Evolutionary conservation across 2,113 vertebrate genomes (phyloP).

Genomic region (Thymallus thymallus): DNA sequence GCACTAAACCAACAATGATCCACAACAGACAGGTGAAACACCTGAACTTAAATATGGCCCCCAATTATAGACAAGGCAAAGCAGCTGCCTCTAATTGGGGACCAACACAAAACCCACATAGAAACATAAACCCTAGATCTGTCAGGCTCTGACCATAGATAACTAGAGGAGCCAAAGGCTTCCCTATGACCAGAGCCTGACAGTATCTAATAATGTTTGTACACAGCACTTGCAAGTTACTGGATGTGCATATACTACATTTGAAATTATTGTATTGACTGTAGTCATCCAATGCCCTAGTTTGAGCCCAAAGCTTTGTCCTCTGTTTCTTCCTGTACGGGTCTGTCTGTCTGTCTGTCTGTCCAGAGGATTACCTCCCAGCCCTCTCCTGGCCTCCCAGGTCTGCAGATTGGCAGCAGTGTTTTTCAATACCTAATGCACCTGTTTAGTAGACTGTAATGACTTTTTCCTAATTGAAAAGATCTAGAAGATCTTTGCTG

Average conservation of each 20-base stretch:
- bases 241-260: background rate
- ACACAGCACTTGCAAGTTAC: too few relatives aligned
- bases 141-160: too few relatives aligned
- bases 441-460: slow-evolving; percentile 14
- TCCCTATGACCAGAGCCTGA: too few relatives aligned
- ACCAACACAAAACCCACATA: too few relatives aligned
- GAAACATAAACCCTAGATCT: too few relatives aligned
- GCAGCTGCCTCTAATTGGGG: too few relatives aligned
- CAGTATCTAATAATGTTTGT: too few relatives aligned
- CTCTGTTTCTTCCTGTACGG: slow-evolving; percentile 18
- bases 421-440: slow-evolving; percentile 11
- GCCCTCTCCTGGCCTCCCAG: background rate
- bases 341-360: slow-evolving; percentile 10
- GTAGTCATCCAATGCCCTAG: slow-evolving; percentile 24
- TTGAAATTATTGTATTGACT: background rate
- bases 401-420: slow-evolving; percentile 9
- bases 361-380: slow-evolving; percentile 1
- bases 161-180: too few relatives aligned
- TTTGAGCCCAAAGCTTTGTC: slow-evolving; percentile 18
- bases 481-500: background rate
- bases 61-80: too few relatives aligned
- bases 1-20: too few relatives aligned
- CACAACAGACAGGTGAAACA: too few relatives aligned
- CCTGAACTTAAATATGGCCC: too few relatives aligned
- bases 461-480: background rate